Evolutionary conservation across 2,888 invertebrate genomes (phyloP).

Genomic region (Teleiodes luculella): DNA sequence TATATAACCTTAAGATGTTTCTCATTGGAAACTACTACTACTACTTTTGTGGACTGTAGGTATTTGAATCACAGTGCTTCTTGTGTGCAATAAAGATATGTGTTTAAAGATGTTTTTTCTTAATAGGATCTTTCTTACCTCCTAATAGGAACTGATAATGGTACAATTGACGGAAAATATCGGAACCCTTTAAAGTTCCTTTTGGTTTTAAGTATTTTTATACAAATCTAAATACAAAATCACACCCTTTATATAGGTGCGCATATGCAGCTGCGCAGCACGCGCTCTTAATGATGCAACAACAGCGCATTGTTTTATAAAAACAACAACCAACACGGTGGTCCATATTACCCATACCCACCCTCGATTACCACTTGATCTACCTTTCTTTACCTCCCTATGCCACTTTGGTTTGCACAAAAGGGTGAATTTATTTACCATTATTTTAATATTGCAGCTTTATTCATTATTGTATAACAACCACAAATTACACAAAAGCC

Average conservation of each 20-base stretch:
- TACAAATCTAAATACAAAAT: too few relatives aligned
- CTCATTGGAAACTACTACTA: too few relatives aligned
- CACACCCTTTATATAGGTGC: conserved; percentile 17
- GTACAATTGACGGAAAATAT: too few relatives aligned
- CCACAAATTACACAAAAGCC: background rate
- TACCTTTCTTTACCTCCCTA: conserved; percentile 41
- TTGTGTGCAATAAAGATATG: too few relatives aligned
- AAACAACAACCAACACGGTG: conserved; percentile 38
- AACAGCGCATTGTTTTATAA: conserved; percentile 40
- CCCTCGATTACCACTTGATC: conserved; percentile 61
- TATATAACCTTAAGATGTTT: too few relatives aligned
- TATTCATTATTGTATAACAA: background rate
- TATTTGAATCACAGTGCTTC: too few relatives aligned
- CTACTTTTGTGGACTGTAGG: too few relatives aligned
- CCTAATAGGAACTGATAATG: too few relatives aligned
- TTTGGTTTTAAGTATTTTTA: too few relatives aligned
- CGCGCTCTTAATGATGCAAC: conserved; percentile 59
- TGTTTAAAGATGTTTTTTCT: too few relatives aligned
- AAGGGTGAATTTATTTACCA: background rate
- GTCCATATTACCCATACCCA: conserved; percentile 45
- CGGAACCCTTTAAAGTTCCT: too few relatives aligned
- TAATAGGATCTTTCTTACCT: too few relatives aligned
- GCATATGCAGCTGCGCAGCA: conserved; percentile 61
- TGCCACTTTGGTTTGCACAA: background rate
- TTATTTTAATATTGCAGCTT: background rate